These are phyloP conservation scores for Diadromus collaris DNA, from an alignment of 2,888 invertebrate species.

Conservation along the genomic window DNA sequence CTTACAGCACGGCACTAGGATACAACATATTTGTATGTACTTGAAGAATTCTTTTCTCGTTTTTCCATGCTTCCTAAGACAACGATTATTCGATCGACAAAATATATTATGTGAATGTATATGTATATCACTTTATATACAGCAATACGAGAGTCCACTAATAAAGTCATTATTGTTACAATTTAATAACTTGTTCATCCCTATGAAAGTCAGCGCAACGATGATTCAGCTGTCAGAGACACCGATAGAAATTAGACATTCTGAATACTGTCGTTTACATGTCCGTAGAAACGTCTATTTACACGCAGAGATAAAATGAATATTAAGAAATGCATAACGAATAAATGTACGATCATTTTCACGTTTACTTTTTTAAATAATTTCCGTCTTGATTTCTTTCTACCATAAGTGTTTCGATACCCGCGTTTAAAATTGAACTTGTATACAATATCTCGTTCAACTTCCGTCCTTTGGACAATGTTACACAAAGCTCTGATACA, in stretches of 20 bases:
- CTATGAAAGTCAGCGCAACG: slow-evolving; percentile 37
- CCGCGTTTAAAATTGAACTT: slow-evolving; percentile 62
- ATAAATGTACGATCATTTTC: slow-evolving; percentile 32
- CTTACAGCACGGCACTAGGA: slow-evolving; percentile 11
- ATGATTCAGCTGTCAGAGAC: slow-evolving; percentile 25
- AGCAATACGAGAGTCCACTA: slow-evolving; percentile 47
- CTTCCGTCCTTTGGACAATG: slow-evolving; percentile 8
- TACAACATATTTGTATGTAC: slow-evolving; percentile 11
- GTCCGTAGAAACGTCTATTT: slow-evolving; percentile 39
- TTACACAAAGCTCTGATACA: slow-evolving; percentile 19
- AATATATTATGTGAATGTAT: slow-evolving; percentile 50
- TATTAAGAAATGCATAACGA: slow-evolving; percentile 44
- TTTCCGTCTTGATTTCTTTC: slow-evolving; percentile 16
- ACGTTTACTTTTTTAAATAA: slow-evolving; percentile 8
- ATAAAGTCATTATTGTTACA: slow-evolving; percentile 50
- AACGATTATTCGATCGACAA: slow-evolving; percentile 48
- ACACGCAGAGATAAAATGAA: slow-evolving; percentile 51
- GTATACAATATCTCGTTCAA: slow-evolving; percentile 42
- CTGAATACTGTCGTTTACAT: neutral
- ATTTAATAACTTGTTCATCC: slow-evolving; percentile 47
- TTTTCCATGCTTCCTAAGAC: slow-evolving; percentile 3
- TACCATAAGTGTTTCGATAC: slow-evolving; percentile 48
- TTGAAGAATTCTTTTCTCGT: slow-evolving; percentile 3
- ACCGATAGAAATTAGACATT: slow-evolving; percentile 14
- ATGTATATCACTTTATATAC: slow-evolving; percentile 59